Percentiles rank a stretch among this genome's conserved stretches.
Conservation (phyloP, 2,888 invertebrate genomes). For the Schizaphis graminum region DNA sequence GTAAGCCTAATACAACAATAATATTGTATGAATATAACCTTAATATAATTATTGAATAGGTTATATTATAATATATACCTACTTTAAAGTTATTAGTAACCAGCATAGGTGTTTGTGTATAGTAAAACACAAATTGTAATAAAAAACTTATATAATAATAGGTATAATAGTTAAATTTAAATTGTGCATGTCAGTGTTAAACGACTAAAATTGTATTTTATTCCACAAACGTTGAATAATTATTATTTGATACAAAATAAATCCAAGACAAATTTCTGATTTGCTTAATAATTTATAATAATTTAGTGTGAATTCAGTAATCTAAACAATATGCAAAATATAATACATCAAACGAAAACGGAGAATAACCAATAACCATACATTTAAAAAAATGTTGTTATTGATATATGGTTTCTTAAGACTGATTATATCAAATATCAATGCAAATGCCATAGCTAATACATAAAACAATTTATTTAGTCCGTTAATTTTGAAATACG, state of each 20-base stretch:
- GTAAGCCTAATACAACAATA: not conserved
- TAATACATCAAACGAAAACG: not conserved
- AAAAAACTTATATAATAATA: not conserved
- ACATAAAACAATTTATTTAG: slow-evolving; percentile 10
- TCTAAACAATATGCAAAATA: not conserved
- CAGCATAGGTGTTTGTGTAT: not conserved
- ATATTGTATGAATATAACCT: not conserved
- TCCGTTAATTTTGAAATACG: slow-evolving; percentile 24
- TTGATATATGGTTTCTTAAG: slow-evolving; percentile 19
- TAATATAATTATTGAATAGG: not conserved
- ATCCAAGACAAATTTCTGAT: not conserved
- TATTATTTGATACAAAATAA: not conserved
- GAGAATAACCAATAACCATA: not conserved
- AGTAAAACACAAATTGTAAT: not conserved
- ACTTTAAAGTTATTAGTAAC: not conserved
- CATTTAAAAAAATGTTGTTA: not conserved
- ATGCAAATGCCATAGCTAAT: not conserved
- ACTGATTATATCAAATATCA: not conserved
- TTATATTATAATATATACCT: not conserved
- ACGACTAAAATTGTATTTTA: not conserved
- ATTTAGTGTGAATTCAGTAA: not conserved
- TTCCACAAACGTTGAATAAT: not conserved
- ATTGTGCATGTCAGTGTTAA: not conserved
- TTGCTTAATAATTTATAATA: not conserved
- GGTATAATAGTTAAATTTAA: not conserved